Base-by-base conservation (phyloP, 1,140 invertebrate genomes). In the Thereuonema tuberculata region DNA sequence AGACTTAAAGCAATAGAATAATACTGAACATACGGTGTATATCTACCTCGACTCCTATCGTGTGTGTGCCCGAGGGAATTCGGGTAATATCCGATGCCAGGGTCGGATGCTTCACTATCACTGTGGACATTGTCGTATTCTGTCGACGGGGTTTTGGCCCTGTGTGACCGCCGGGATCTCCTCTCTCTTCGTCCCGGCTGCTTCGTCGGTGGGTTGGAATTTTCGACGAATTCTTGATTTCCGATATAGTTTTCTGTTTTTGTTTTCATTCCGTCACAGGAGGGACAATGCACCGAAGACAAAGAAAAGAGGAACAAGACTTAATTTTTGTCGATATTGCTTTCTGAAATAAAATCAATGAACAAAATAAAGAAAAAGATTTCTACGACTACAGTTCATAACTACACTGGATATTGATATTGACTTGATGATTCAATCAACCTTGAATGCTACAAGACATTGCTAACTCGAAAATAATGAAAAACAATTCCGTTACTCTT, bases 51-150 rank as follows among this genome's bases (percentile, higher is more conserved):
- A 24, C 27, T 50, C 3, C 58, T 5, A 27, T 59, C 48, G 47
- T 59, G 56, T 9, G 15, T 17, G 9, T 54, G 58, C 5, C 58
- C 27, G 5, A 52, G 14, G 20, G 58, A 59, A 31, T 59, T 43
- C 3, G 58, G 12, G 48, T 53, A 59, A 25, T 55, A 59, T 12
- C 5, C 24, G 53, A 29, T 5, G 2, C 24, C 58, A 14, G 26
- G 43, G 2, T 59, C 58, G 15, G 58, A 31, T 2, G 3, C 31
- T 20, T 59, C 58, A 24, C 25, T 31, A 25, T 59, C 58, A 59
- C 58, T 59, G 2, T 23, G 46, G 20, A 59, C 58, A 47, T 47
- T 59, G 31, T 59, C 58, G 23, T 59, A 59, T 24, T 59, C 58
- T 5, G 24, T 53, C 24, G 58, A 59, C 3, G 53, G 28, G 3